phyloP scores from a whole-genome alignment of 2,797 vertebrate genomes.

The Siniperca undulata region DNA sequence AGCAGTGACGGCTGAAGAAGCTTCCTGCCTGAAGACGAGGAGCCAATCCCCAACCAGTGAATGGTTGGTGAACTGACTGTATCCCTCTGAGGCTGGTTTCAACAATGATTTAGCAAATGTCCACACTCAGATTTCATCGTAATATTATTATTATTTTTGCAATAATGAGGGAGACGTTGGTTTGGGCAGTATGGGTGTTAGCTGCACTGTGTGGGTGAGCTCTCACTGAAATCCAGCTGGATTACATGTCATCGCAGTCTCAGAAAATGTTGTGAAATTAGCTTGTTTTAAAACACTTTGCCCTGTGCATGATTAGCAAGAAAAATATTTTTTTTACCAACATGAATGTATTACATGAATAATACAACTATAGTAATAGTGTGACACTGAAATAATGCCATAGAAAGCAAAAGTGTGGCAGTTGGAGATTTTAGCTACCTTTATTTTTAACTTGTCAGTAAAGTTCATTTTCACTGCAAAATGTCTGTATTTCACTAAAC shows the following conservation, averaged over 20 bases:
- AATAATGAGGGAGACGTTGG: not conserved
- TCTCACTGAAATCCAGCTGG: not conserved
- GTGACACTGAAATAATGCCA: not conserved
- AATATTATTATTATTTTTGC: not conserved
- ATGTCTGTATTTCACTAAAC: not conserved
- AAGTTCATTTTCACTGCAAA: not conserved
- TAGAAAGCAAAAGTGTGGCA: not conserved
- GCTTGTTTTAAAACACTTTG: not conserved
- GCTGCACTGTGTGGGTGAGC: constrained; percentile 16
- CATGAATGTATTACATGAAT: constrained; percentile 7
- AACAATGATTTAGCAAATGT: not conserved
- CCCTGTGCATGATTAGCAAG: not conserved
- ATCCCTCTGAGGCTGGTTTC: not conserved
- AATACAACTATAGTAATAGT: too few species aligned
- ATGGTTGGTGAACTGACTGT: not conserved
- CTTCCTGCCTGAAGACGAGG: constrained; percentile 18
- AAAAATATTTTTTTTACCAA: not conserved
- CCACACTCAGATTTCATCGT: not conserved
- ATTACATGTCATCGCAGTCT: constrained; percentile 17
- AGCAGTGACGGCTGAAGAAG: not conserved
- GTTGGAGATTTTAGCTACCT: not conserved
- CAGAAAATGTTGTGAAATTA: constrained; percentile 48
- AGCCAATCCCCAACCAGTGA: not conserved
- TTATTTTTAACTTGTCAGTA: not conserved
- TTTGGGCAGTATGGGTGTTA: not conserved